A percentile compares a stretch with the other conserved stretches of the same genome.
These are phyloP conservation scores for Agrochola lychnidis DNA, from an alignment of 2,888 invertebrate genomes.

Conservation along the genomic window DNA sequence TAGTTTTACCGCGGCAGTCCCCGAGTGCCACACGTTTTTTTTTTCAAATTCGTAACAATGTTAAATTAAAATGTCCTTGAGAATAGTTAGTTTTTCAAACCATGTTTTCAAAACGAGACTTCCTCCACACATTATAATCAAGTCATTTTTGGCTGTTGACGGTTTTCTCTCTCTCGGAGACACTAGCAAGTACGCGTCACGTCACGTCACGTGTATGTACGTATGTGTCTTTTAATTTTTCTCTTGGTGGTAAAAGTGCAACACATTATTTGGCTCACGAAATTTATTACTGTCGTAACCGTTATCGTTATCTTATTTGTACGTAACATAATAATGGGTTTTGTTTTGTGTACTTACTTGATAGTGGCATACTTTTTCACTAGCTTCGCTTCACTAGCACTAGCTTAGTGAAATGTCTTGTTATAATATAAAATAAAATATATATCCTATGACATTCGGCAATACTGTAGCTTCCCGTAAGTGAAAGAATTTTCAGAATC, in stretches of 20 bases:
- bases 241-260: constrained; percentile 1
- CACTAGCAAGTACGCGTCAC: neutral
- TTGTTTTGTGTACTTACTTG: neutral
- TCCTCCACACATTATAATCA: neutral
- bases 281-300: constrained; percentile 14
- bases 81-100: neutral
- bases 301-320: neutral
- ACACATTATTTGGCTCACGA: neutral
- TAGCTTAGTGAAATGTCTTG: too few species aligned
- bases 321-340: neutral
- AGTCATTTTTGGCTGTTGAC: neutral
- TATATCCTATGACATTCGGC: too few species aligned
- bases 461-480: too few species aligned
- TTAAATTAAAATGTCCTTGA: neutral
- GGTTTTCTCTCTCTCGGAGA: neutral
- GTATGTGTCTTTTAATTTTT: constrained; percentile 16
- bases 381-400: too few species aligned
- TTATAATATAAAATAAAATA: too few species aligned
- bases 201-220: neutral
- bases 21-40: too few species aligned
- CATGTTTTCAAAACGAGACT: too few species aligned
- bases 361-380: neutral
- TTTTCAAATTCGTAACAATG: neutral
- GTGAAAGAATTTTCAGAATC: too few species aligned
- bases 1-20: too few species aligned